Evolutionary conservation across 2,113 vertebrate species (phyloP), one percentile per base, ranked within the genome.

Genomic region (Tinamus guttatus): DNA sequence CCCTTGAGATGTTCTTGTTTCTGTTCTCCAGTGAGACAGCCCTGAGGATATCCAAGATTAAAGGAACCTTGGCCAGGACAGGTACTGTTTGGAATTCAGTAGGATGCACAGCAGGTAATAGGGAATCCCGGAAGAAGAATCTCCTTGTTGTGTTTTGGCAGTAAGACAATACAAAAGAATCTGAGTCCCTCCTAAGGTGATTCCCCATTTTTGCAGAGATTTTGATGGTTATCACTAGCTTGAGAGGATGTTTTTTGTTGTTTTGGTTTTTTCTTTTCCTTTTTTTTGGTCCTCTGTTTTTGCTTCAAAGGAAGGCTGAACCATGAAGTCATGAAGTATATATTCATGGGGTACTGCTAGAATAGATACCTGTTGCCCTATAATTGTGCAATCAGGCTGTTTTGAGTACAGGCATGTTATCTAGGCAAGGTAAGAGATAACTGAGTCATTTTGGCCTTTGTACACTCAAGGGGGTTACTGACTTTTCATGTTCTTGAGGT

Each of bases 361-460:
- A 65, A 49, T 49, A 49, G 93, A 87, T 94, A 96, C 96, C 94
- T 96, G 94, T 97, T 96, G 94, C 81, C 95, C 85, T 94, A 7
- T 67, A 90, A 91, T 97, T 94, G 94, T 34, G 89, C 93, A 94
- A 94, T 90, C 85, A 75, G 79, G 62, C 85, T 95, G 87, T 74
- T 96, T 93, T 84, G 90, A 95, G 90, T 92, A 25, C 47, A 81
- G 87, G 78, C 92, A 34, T 85, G 69, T 96, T 96, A 96, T 93
- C 95, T 87, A 73, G 79, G 54, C 52, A 69, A 77, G 84, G 68
- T 52, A 93, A 34, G 83, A 93, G 90, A 94, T 96, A 93, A 87
- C 89, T 30, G 45, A 93, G 93, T 87, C 52, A 74, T 93, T 95
- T 81, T 95, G 87, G 91, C 90, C 94, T 94, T 94, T 93, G 92